Percentiles rank a stretch among this genome's conserved stretches.
Evolutionary conservation across 1,140 invertebrate genomes (phyloP).

Genomic region (Diachasma alloeum): DNA sequence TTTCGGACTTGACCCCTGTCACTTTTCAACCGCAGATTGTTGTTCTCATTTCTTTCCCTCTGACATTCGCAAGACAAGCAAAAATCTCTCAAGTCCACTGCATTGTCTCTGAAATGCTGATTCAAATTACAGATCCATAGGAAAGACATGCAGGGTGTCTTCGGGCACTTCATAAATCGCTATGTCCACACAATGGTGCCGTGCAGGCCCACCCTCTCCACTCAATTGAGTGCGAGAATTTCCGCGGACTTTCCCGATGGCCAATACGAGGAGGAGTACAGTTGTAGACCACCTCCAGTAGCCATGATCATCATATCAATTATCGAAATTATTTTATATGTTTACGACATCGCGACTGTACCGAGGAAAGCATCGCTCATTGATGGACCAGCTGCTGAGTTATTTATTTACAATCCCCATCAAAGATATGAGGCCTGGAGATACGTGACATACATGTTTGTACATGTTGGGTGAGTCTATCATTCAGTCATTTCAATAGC

Average conservation of each 20-base stretch:
- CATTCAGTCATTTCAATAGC: no score
- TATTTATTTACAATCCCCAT: slow-evolving; percentile 91
- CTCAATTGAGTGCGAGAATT: slow-evolving; percentile 40
- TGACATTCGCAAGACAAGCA: not conserved
- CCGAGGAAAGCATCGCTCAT: slow-evolving; percentile 47
- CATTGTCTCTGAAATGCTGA: not conserved
- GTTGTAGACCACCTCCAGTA: slow-evolving; percentile 84
- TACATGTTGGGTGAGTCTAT: slow-evolving; percentile 83
- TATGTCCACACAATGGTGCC: slow-evolving; percentile 64
- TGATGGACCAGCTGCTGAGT: slow-evolving; percentile 75
- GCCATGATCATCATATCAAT: slow-evolving; percentile 84
- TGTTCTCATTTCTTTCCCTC: not conserved
- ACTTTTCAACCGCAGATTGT: no score
- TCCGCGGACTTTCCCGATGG: slow-evolving; percentile 73
- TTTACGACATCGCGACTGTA: slow-evolving; percentile 69
- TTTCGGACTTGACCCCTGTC: no score
- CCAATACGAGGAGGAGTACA: slow-evolving; percentile 86
- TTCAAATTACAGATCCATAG: slow-evolving; percentile 57
- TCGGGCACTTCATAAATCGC: slow-evolving; percentile 68
- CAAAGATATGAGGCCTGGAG: slow-evolving; percentile 90
- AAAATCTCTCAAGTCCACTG: not conserved
- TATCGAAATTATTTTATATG: slow-evolving; percentile 76
- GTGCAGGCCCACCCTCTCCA: slow-evolving; percentile 56
- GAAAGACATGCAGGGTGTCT: slow-evolving; percentile 69
- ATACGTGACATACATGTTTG: slow-evolving; percentile 95